Evolutionary conservation across 2,888 invertebrate genomes (phyloP), one percentile per base, ranked within the genome.

Genomic region (Blastobasis lacticolella): DNA sequence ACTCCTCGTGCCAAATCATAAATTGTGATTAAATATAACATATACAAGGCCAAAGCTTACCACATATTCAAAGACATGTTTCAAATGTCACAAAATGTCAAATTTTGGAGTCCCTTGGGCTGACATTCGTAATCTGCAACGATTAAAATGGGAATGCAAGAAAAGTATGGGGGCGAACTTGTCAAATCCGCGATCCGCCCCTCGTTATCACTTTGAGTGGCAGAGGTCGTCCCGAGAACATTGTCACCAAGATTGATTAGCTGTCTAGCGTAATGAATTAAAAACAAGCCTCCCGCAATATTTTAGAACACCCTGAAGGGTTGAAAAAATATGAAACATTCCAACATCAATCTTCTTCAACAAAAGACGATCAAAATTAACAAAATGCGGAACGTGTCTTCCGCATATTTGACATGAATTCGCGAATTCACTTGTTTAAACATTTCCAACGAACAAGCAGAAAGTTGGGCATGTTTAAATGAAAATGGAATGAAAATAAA

Each of bases 171-270:
- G 41, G 40, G 40, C 38, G 10, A 40, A 8, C 38, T 37, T 10
- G 50, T 46, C 46, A 37, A 54, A 53, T 54, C 23, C 23, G 23
- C 23, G 53, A 55, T 43, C 49, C 49, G 38, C 53, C 56, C 44
- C 43, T 51, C 38, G 36, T 46, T 46, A 46, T 50, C 46, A 50
- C 10, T 46, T 46, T 50, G 50, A 50, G 50, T 50, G 50, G 42
- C 50, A 50, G 50, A 50, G 50, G 50, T 56, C 53, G 48, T 52
- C 52, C 55, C 62, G 57, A 59, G 63, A 67, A 67, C 63, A 65
- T 65, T 72, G 74, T 74, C 74, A 71, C 69, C 70, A 72, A 70
- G 75, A 77, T 78, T 77, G 77, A 78, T 77, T 71, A 72, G 63
- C 55, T 57, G 53, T 64, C 65, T 59, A 62, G 64, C 66, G 66